A percentile compares a stretch with the other conserved stretches of the same genome.
Evolutionary conservation across 30 jellyfish, hydroid and myxozoan species (phyloP).

Genomic region (Catostylus mosaicus): DNA sequence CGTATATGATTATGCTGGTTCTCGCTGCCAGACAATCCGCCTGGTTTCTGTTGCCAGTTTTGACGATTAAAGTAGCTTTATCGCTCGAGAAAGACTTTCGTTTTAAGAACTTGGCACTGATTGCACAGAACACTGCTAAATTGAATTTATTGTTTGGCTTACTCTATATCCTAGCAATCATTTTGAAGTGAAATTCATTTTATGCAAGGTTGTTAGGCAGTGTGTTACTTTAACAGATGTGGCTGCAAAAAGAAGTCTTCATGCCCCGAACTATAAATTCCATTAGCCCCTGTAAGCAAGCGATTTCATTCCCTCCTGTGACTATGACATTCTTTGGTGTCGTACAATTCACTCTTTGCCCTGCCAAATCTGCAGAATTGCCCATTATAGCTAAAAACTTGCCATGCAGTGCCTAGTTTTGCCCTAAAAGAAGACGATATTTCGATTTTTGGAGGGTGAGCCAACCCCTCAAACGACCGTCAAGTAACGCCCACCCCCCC

Average conservation of each 20-base stretch:
- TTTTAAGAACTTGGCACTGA: conserved; percentile 17
- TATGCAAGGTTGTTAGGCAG: too few relatives aligned
- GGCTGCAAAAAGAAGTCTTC: background rate
- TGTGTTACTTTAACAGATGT: too few relatives aligned
- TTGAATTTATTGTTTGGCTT: conserved; percentile 81
- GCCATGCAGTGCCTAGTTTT: too few relatives aligned
- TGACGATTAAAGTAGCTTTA: conserved; percentile 63
- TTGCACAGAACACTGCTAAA: conserved; percentile 88
- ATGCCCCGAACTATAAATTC: background rate
- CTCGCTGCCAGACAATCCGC: conserved; percentile 37
- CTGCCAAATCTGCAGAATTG: too few relatives aligned
- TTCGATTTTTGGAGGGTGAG: too few relatives aligned
- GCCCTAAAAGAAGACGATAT: too few relatives aligned
- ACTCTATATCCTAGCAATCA: conserved; percentile 45
- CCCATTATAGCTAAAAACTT: too few relatives aligned
- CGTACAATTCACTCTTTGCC: too few relatives aligned
- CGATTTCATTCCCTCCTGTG: too few relatives aligned
- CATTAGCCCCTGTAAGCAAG: background rate
- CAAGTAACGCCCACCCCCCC: too few relatives aligned
- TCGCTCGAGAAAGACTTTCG: conserved; percentile 73
- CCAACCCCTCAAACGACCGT: too few relatives aligned
- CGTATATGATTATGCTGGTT: conserved; percentile 57
- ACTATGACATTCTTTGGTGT: too few relatives aligned
- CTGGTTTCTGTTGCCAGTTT: conserved; percentile 65
- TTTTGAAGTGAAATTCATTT: conserved; percentile 5